Conservation (phyloP, 2,888 invertebrate species). For the Mythimna loreyi region DNA sequence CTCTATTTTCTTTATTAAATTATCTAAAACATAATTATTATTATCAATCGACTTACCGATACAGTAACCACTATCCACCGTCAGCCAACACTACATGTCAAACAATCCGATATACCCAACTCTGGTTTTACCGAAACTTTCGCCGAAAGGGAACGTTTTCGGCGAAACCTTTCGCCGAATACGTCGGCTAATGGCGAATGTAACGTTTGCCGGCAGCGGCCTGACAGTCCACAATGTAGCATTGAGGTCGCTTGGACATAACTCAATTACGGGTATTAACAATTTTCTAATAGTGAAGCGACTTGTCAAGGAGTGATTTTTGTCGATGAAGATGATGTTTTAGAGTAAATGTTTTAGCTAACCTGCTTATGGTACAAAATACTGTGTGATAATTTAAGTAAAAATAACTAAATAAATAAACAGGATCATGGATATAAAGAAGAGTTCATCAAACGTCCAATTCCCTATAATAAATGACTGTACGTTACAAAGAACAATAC, state of each 20-base stretch:
- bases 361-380: too few species aligned
- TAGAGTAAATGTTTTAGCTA: not conserved
- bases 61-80: slow-evolving; percentile 29
- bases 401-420: not conserved
- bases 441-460: not conserved
- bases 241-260: slow-evolving; percentile 85
- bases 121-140: slow-evolving; percentile 31
- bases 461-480: slow-evolving; percentile 18
- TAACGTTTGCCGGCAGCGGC: slow-evolving; percentile 66
- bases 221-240: slow-evolving; percentile 80
- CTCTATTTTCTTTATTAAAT: slow-evolving; percentile 11
- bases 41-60: slow-evolving; percentile 57
- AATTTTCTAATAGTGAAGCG: slow-evolving; percentile 83
- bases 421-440: too few species aligned
- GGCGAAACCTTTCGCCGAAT: slow-evolving; percentile 50
- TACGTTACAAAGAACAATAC: slow-evolving; percentile 21
- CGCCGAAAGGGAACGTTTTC: slow-evolving; percentile 30
- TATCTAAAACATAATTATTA: slow-evolving; percentile 1
- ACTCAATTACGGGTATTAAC: slow-evolving; percentile 90
- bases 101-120: slow-evolving; percentile 22
- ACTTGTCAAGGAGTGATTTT: slow-evolving; percentile 51
- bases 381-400: too few species aligned
- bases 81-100: slow-evolving; percentile 73
- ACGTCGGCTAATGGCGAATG: slow-evolving; percentile 45
- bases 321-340: slow-evolving; percentile 61